A percentile compares a stretch with the other conserved stretches of the same genome.
phyloP scores from a whole-genome alignment of 2,888 invertebrate genomes.

The Plagodis pulveraria region DNA sequence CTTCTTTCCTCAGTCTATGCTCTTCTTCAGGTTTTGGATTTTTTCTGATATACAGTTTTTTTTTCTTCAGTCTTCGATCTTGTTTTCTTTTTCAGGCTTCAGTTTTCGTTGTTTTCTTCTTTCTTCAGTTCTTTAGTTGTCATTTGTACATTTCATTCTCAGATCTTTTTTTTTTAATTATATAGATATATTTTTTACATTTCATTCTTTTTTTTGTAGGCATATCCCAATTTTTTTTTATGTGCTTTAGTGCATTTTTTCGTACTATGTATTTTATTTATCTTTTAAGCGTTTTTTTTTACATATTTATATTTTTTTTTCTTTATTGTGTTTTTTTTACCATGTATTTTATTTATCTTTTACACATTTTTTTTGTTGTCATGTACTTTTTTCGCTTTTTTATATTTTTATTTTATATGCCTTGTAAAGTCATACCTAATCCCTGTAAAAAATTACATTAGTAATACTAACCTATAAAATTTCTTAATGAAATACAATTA shows the following conservation, averaged over 20 bases:
- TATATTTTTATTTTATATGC: background rate
- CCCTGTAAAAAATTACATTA: too few relatives aligned
- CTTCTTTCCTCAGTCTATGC: background rate
- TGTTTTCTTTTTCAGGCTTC: slow-evolving; percentile 6
- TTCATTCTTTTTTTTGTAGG: too few relatives aligned
- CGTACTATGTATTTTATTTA: background rate
- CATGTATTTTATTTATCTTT: background rate
- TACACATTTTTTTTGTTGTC: background rate
- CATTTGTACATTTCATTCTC: too few relatives aligned
- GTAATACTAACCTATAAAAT: too few relatives aligned
- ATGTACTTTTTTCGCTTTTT: slow-evolving; percentile 1
- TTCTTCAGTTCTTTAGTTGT: too few relatives aligned
- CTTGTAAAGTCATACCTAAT: background rate
- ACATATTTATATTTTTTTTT: slow-evolving; percentile 7
- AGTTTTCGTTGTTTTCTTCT: background rate
- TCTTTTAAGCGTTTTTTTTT: background rate
- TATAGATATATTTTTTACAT: too few relatives aligned
- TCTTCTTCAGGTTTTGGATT: too few relatives aligned
- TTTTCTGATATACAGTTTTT: slow-evolving; percentile 1
- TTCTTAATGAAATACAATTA: too few relatives aligned
- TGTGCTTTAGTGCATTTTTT: background rate
- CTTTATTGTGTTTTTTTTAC: slow-evolving; percentile 4
- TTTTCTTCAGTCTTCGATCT: slow-evolving; percentile 10
- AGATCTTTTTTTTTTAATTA: too few relatives aligned
- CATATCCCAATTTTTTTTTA: too few relatives aligned